Percentiles rank a stretch among this genome's conserved stretches.
Evolutionary conservation across 2,888 invertebrate genomes (phyloP).

Genomic region (Papilio protenor): DNA sequence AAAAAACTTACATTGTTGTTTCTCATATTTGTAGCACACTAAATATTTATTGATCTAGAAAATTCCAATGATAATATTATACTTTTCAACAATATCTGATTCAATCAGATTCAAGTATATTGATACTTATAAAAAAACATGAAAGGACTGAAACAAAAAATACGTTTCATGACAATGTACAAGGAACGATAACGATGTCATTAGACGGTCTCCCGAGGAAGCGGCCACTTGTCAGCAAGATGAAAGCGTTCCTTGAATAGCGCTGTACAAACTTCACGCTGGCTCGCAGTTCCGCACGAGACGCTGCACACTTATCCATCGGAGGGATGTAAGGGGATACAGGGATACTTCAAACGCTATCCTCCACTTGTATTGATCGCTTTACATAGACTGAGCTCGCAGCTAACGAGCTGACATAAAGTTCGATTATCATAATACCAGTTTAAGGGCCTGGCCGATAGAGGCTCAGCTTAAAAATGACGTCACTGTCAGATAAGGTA

Average conservation of each 20-base stretch:
- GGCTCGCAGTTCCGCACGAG: background rate
- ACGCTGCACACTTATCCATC: too few relatives aligned
- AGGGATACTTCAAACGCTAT: background rate
- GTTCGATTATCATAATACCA: background rate
- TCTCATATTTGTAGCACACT: too few relatives aligned
- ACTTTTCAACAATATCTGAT: background rate
- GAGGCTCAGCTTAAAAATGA: too few relatives aligned
- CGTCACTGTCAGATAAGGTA: too few relatives aligned
- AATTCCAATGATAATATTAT: too few relatives aligned
- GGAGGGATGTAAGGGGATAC: background rate
- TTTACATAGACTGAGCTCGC: too few relatives aligned
- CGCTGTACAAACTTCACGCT: slow-evolving; percentile 14
- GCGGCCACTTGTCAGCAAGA: slow-evolving; percentile 45
- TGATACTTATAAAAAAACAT: background rate
- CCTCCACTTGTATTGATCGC: background rate
- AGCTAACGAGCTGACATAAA: background rate
- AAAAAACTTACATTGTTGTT: too few relatives aligned
- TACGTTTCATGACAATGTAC: slow-evolving; percentile 30
- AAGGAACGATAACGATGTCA: slow-evolving; percentile 40
- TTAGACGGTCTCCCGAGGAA: slow-evolving; percentile 45
- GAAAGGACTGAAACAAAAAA: slow-evolving; percentile 23
- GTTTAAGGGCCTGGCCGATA: too few relatives aligned
- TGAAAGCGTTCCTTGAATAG: slow-evolving; percentile 53
- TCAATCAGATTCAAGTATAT: background rate
- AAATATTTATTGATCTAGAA: too few relatives aligned